phyloP scores from a whole-genome alignment of 2,113 vertebrate genomes.

The Sarotherodon lohbergeri region DNA sequence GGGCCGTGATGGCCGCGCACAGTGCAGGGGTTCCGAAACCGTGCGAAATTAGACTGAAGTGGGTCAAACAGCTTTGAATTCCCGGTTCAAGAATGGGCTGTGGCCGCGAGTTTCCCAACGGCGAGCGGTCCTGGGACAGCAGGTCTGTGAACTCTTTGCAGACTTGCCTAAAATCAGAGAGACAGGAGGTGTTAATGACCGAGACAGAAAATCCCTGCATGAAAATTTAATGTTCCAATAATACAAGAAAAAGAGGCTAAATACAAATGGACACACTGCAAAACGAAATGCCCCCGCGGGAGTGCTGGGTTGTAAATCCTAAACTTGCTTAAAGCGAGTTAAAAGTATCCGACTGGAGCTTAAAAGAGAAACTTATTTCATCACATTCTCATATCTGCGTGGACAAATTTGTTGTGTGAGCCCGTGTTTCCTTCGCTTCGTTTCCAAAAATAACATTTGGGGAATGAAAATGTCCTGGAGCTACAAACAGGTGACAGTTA shows the following conservation, averaged over 20 bases:
- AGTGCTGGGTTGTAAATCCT: not conserved
- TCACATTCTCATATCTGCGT: not conserved
- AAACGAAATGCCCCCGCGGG: not conserved
- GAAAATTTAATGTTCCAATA: not conserved
- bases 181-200: constrained; percentile 40
- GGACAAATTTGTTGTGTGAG: not conserved
- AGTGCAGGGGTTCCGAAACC: constrained; percentile 97
- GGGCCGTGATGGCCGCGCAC: constrained; percentile 94
- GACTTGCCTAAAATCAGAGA: constrained; percentile 86
- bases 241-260: not conserved
- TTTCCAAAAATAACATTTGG: not conserved
- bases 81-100: constrained; percentile 97
- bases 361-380: not conserved
- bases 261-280: not conserved
- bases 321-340: not conserved
- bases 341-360: not conserved
- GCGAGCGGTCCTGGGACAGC: constrained; percentile 99
- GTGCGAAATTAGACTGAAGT: constrained; percentile 99
- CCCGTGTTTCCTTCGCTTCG: not conserved
- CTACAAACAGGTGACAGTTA: constrained; percentile 10
- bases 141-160: constrained; percentile 99
- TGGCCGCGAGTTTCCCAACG: constrained; percentile 95
- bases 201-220: not conserved
- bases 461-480: not conserved
- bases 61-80: constrained; percentile 99